Percentiles rank a stretch among this genome's conserved stretches.
Evolutionary conservation across 2,888 invertebrate species (phyloP).

Genomic region (Carabus problematicus): DNA sequence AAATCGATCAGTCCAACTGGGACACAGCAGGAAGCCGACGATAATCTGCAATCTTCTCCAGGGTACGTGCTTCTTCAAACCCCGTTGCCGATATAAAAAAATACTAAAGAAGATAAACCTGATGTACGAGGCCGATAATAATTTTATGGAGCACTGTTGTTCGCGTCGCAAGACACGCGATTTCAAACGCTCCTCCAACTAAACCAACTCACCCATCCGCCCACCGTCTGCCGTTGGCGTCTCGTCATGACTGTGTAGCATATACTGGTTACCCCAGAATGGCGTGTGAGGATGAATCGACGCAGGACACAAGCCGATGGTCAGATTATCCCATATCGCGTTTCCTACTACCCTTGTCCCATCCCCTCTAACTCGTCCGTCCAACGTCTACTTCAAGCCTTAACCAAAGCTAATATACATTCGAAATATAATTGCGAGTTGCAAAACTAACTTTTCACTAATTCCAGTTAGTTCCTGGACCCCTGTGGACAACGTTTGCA

Average conservation of each 20-base stretch:
- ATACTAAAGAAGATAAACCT: slow-evolving; percentile 42
- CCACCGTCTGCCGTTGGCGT: not conserved
- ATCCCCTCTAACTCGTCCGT: not conserved
- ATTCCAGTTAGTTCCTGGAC: too few relatives aligned
- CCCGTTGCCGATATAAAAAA: slow-evolving; percentile 39
- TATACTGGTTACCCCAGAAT: too few relatives aligned
- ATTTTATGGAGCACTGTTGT: slow-evolving; percentile 41
- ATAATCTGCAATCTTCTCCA: slow-evolving; percentile 41
- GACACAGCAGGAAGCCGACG: slow-evolving; percentile 37
- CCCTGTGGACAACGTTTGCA: too few relatives aligned
- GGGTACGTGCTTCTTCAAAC: slow-evolving; percentile 38
- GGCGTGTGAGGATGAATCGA: too few relatives aligned
- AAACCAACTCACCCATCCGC: too few relatives aligned
- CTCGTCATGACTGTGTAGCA: too few relatives aligned
- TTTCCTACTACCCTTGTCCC: slow-evolving; percentile 20
- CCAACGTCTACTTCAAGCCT: not conserved
- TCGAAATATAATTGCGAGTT: slow-evolving; percentile 1
- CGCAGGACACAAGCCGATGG: not conserved
- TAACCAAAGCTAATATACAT: slow-evolving; percentile 4
- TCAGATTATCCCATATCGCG: slow-evolving; percentile 31
- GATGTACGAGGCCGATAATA: slow-evolving; percentile 43
- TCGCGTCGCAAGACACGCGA: slow-evolving; percentile 40
- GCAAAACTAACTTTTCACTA: slow-evolving; percentile 1
- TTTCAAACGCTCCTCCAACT: not conserved
- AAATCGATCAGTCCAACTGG: slow-evolving; percentile 39